Conservation (phyloP, 2,113 vertebrate species). For the Patagioenas fasciata region DNA sequence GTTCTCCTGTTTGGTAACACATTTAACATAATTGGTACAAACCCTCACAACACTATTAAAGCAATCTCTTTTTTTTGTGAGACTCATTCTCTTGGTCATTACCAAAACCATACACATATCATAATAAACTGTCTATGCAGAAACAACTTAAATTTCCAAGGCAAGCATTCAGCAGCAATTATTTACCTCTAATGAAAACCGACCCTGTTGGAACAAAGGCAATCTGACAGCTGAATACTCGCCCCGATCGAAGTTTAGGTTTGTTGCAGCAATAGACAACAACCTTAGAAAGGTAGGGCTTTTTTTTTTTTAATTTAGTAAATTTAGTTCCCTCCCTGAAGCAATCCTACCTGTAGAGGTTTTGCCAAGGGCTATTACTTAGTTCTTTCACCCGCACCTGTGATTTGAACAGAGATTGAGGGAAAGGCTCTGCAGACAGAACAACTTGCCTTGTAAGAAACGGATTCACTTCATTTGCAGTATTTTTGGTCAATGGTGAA, state of each 20-base stretch:
- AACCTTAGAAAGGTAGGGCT: background rate
- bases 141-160: background rate
- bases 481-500: background rate
- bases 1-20: background rate
- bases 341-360: background rate
- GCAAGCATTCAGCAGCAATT: background rate
- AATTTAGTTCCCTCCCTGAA: background rate
- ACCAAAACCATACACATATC: background rate
- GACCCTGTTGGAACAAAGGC: background rate
- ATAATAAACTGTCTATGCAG: background rate
- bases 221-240: background rate
- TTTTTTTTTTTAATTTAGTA: background rate
- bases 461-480: background rate
- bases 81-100: background rate
- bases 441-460: background rate
- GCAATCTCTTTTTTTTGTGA: background rate
- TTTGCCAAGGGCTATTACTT: background rate
- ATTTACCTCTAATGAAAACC: background rate
- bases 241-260: rapidly evolving
- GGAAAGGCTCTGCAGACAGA: background rate
- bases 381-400: background rate
- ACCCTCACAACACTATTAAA: background rate
- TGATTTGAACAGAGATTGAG: background rate
- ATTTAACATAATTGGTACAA: background rate
- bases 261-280: background rate